phyloP scores from a whole-genome alignment of 2,797 vertebrate species.

The Amphiprion clarkii region DNA sequence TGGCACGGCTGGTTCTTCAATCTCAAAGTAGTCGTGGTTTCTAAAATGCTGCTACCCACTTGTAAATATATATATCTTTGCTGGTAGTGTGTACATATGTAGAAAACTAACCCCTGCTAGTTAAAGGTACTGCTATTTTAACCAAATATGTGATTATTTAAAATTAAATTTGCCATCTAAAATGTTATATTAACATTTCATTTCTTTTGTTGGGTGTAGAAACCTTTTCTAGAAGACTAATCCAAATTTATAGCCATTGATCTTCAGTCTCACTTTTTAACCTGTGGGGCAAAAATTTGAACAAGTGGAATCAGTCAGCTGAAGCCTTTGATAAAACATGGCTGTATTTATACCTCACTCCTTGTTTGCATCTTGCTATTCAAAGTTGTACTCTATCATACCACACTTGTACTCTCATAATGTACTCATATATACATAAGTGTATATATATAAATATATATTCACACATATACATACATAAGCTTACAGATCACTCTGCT shows the following conservation, averaged over 20 bases:
- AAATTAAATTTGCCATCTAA: slow-evolving; percentile 69
- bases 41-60: slow-evolving; percentile 70
- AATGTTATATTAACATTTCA: slow-evolving; percentile 87
- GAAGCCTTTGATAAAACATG: slow-evolving; percentile 59
- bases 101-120: slow-evolving; percentile 71
- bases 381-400: no score
- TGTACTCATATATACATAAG: slow-evolving; percentile 35
- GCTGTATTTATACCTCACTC: slow-evolving; percentile 67
- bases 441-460: slow-evolving; percentile 5
- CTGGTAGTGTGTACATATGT: slow-evolving; percentile 80
- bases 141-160: slow-evolving; percentile 68
- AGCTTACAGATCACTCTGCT: background rate
- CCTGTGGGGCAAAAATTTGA: slow-evolving; percentile 38
- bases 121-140: slow-evolving; percentile 69
- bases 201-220: slow-evolving; percentile 68
- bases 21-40: slow-evolving; percentile 53
- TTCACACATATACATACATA: slow-evolving; percentile 7
- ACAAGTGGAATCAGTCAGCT: slow-evolving; percentile 57
- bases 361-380: slow-evolving; percentile 45
- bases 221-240: slow-evolving; percentile 67
- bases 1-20: slow-evolving; percentile 17
- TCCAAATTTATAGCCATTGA: slow-evolving; percentile 58
- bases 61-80: slow-evolving; percentile 78
- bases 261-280: slow-evolving; percentile 27
- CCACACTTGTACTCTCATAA: slow-evolving; percentile 55